phyloP scores from a whole-genome alignment of 2,888 invertebrate species.

The Synanthedon vespiformis region DNA sequence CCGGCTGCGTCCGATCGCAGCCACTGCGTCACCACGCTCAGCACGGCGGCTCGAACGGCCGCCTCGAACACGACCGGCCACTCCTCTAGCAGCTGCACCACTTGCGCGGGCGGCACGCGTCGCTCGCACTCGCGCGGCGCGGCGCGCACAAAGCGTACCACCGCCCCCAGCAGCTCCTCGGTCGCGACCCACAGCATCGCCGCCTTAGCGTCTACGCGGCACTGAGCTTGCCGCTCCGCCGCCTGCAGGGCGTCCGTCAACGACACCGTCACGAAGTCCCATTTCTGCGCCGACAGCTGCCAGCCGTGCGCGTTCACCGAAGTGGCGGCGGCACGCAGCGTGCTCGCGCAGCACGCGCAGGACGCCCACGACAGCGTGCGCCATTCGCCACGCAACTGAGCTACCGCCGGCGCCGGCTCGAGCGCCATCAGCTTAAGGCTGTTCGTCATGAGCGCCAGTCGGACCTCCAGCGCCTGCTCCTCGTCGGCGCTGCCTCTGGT shows the following conservation, averaged over 20 bases:
- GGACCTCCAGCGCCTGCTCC: conserved; percentile 19
- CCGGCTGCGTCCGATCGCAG: conserved; percentile 36
- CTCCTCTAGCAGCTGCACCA: background rate
- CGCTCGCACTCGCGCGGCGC: background rate
- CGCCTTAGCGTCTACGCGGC: background rate
- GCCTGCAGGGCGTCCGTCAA: no score
- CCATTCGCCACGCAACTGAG: background rate
- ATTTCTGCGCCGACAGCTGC: background rate
- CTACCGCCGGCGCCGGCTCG: conserved; percentile 22
- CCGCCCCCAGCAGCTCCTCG: conserved; percentile 1
- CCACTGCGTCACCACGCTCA: conserved; percentile 4
- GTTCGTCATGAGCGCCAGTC: conserved; percentile 21
- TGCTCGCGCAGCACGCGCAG: background rate
- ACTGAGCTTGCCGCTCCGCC: background rate
- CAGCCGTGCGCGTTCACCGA: background rate
- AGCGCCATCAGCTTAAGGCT: conserved; percentile 15
- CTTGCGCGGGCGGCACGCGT: background rate
- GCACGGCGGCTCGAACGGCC: background rate
- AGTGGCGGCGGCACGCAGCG: background rate
- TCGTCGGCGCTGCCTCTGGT: conserved; percentile 50
- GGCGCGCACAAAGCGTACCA: background rate
- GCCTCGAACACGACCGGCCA: background rate
- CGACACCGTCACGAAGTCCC: background rate
- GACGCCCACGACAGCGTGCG: background rate
- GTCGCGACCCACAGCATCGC: conserved; percentile 13